phyloP scores from a whole-genome alignment of 1,140 invertebrate genomes.

The Geopemphigus sp. region DNA sequence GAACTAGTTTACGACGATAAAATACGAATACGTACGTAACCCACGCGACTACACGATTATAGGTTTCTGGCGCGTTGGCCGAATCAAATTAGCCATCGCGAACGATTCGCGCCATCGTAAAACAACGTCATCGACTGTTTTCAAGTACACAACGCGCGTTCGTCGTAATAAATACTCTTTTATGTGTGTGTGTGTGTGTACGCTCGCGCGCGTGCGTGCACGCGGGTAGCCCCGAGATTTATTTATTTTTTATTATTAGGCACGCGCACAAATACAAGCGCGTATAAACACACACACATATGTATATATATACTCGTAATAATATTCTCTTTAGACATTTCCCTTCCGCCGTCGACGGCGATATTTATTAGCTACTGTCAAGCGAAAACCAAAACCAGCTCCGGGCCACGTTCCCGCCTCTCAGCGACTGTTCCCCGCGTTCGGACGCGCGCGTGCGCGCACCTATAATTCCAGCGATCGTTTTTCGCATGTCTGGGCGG shows the following conservation, averaged over 20 bases:
- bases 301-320: background rate
- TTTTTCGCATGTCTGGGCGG: too few relatives aligned
- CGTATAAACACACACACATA: too few relatives aligned
- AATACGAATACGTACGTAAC: too few relatives aligned
- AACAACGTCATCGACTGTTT: constrained; percentile 1
- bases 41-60: background rate
- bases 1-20: too few relatives aligned
- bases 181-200: too few relatives aligned
- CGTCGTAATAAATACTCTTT: background rate
- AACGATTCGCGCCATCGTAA: constrained; percentile 24
- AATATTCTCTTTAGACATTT: background rate
- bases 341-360: background rate
- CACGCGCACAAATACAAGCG: too few relatives aligned
- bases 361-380: constrained; percentile 34
- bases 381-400: constrained; percentile 37
- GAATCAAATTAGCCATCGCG: constrained; percentile 28
- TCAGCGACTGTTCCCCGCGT: too few relatives aligned
- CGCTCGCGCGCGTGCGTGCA: too few relatives aligned
- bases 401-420: background rate
- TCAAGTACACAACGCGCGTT: background rate
- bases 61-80: constrained; percentile 17
- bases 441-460: too few relatives aligned
- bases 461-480: too few relatives aligned
- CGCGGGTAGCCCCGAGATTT: constrained; percentile 32
- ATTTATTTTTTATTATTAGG: constrained; percentile 8